phyloP scores from a whole-genome alignment of 1,140 invertebrate genomes.

The Thaumatotibia leucotreta region DNA sequence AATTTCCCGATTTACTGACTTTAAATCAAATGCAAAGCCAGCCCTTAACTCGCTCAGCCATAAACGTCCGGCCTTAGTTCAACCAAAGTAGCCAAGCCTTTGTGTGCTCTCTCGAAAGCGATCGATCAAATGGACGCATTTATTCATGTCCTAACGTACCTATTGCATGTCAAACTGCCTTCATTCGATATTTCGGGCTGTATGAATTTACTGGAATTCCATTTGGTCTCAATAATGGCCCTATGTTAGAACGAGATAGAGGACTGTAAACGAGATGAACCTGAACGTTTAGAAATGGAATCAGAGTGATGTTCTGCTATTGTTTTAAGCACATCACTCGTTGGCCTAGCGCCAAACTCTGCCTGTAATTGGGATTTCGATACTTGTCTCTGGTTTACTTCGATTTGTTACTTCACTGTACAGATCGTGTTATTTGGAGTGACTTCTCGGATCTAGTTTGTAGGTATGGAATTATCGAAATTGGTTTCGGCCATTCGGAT shows the following conservation, averaged over 20 bases:
- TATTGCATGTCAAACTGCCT: neutral
- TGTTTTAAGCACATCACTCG: constrained; percentile 4
- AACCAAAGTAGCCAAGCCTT: constrained; percentile 11
- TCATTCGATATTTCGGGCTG: neutral
- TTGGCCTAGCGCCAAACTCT: constrained; percentile 10
- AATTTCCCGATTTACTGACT: neutral
- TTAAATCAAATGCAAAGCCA: neutral
- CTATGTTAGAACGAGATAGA: neutral
- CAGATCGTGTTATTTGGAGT: constrained; percentile 4
- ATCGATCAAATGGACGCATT: constrained; percentile 48
- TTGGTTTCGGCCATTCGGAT: neutral
- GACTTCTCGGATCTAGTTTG: neutral
- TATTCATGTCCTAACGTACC: constrained; percentile 29
- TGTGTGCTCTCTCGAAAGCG: constrained; percentile 25
- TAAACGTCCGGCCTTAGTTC: neutral
- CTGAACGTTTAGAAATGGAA: neutral
- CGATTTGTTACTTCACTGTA: constrained; percentile 1
- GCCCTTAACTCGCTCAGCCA: constrained; percentile 2
- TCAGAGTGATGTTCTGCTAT: neutral
- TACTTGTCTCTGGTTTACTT: constrained; percentile 4
- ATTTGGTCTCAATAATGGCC: neutral
- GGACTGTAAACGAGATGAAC: neutral
- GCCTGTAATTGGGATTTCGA: constrained; percentile 13
- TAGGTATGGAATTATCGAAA: neutral
- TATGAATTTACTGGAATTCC: neutral